Conservation (phyloP, 1,140 invertebrate species). For the Trialeurodes vaporariorum region DNA sequence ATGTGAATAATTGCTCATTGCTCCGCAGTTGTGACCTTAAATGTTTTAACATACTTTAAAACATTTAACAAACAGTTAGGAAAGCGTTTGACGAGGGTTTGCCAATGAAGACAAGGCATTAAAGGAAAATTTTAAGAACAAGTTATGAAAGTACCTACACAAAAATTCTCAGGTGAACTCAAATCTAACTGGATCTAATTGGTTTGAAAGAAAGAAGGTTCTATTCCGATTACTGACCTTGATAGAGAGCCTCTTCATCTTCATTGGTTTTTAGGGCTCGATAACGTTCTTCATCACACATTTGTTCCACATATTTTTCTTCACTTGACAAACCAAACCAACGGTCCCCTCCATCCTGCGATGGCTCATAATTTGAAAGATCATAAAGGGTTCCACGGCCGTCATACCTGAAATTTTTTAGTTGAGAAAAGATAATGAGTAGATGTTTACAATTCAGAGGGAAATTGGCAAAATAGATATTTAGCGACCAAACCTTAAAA, state of each 20-base stretch:
- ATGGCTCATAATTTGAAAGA: constrained; percentile 55
- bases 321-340: constrained; percentile 55
- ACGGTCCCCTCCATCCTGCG: constrained; percentile 53
- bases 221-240: constrained; percentile 44
- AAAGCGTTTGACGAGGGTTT: not conserved
- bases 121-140: not conserved
- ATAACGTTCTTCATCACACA: constrained; percentile 86
- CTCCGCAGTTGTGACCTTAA: no score
- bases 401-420: constrained; percentile 77
- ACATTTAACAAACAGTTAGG: not conserved
- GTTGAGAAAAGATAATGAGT: no score
- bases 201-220: no score
- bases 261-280: constrained; percentile 74
- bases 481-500: no score
- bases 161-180: no score
- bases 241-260: constrained; percentile 69
- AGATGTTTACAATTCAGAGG: no score
- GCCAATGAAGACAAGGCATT: not conserved
- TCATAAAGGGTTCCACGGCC: constrained; percentile 78
- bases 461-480: no score
- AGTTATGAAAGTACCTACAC: no score
- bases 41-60: no score
- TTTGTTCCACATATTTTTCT: constrained; percentile 68
- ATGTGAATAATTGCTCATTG: no score
- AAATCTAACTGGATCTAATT: no score